phyloP scores from a whole-genome alignment of 2,797 vertebrate genomes.

The Microcaecilia unicolor region DNA sequence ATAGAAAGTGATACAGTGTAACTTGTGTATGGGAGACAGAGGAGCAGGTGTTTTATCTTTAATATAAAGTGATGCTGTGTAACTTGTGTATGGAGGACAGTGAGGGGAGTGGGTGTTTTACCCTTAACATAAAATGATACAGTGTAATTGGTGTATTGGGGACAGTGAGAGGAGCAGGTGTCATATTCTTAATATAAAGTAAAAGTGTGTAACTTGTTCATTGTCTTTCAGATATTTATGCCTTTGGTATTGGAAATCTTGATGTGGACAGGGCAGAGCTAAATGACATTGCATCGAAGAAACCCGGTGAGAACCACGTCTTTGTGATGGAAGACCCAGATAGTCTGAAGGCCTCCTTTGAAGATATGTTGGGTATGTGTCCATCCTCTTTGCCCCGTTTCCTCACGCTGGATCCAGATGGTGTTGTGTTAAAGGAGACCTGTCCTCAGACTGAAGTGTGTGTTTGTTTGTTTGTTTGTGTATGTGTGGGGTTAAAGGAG shows the following conservation, averaged over 20 bases:
- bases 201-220: not conserved
- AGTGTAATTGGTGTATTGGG: not conserved
- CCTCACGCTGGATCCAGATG: too few relatives aligned
- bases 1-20: too few relatives aligned
- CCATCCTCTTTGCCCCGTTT: fast-evolving
- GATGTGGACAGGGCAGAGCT: conserved; percentile 56
- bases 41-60: not conserved
- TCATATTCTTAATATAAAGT: not conserved
- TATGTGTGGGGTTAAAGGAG: too few relatives aligned
- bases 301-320: conserved; percentile 60
- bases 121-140: not conserved
- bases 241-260: conserved; percentile 63
- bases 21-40: too few relatives aligned
- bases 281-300: conserved; percentile 63
- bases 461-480: too few relatives aligned
- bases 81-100: not conserved
- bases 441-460: not conserved
- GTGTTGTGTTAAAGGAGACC: not conserved
- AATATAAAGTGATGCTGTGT: too few relatives aligned
- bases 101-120: too few relatives aligned
- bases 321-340: conserved; percentile 45
- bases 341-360: conserved; percentile 57
- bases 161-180: not conserved
- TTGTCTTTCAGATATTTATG: conserved; percentile 65
- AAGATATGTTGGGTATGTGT: conserved; percentile 67